A percentile compares a stretch with the other conserved stretches of the same genome.
These are phyloP conservation scores for Triops longicaudatus DNA, from an alignment of 1,140 invertebrate genomes.

Conservation along the genomic window DNA sequence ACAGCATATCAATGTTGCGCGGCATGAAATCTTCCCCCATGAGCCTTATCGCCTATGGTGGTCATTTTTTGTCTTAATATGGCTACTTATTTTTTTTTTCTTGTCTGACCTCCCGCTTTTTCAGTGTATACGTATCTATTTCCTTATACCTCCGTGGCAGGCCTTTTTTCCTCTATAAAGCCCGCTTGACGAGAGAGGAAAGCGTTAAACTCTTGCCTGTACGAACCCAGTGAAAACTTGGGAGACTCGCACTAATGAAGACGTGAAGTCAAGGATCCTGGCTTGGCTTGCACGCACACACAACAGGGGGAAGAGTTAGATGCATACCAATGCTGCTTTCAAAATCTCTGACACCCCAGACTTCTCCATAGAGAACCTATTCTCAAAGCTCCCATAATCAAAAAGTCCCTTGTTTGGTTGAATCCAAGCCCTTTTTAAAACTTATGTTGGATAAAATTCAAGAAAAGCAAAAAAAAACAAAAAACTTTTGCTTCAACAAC, in stretches of 20 bases:
- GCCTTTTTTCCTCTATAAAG: neutral
- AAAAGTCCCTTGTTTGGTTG: neutral
- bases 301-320: slow-evolving; percentile 1
- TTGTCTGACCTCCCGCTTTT: neutral
- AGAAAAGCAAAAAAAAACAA: neutral
- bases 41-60: neutral
- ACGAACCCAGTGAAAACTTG: neutral
- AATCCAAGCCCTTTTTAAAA: neutral
- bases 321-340: neutral
- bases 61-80: neutral
- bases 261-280: neutral
- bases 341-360: neutral
- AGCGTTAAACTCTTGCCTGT: neutral
- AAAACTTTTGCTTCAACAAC: too few relatives aligned
- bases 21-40: neutral
- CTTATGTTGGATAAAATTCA: neutral
- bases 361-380: neutral
- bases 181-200: neutral
- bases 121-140: too few relatives aligned
- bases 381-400: neutral
- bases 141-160: neutral
- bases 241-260: neutral
- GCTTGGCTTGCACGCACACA: slow-evolving; percentile 3
- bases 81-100: neutral
- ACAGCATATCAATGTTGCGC: neutral